Conservation (phyloP, 2,888 invertebrate species). For the Odontomyia ornata region DNA sequence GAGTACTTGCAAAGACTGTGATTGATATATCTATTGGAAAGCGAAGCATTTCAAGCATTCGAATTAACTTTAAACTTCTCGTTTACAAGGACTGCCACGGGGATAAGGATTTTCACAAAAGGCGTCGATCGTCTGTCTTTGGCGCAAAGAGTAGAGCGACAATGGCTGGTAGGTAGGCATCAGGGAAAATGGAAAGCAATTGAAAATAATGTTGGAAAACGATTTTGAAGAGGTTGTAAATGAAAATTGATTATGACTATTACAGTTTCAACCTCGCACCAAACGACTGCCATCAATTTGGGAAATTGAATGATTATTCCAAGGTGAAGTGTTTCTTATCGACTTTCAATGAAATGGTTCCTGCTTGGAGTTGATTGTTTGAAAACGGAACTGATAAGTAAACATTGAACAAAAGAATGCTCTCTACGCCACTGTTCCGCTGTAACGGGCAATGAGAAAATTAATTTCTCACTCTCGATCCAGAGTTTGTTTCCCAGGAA, state of each 20-base stretch:
- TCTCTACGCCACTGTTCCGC: neutral
- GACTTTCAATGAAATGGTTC: no score
- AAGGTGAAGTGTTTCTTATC: neutral
- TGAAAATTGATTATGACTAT: slow-evolving; percentile 7
- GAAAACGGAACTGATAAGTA: no score
- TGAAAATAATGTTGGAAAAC: neutral
- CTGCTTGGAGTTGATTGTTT: no score
- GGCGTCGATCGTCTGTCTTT: neutral
- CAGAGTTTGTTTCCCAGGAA: neutral
- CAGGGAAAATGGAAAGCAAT: neutral
- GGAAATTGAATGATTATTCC: neutral
- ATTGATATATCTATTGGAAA: slow-evolving; percentile 41
- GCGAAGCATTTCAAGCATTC: slow-evolving; percentile 22
- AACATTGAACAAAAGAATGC: neutral
- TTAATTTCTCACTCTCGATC: neutral
- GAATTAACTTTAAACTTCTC: slow-evolving; percentile 43
- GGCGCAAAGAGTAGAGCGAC: neutral
- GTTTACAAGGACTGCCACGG: slow-evolving; percentile 9
- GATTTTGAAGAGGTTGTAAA: neutral
- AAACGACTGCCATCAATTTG: neutral
- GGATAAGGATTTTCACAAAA: neutral
- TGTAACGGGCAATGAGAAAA: neutral
- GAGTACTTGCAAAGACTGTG: slow-evolving; percentile 2
- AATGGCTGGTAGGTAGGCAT: neutral
- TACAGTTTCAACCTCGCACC: neutral